phyloP scores from a whole-genome alignment of 2,888 invertebrate species.

The Limnephilus rhombicus region DNA sequence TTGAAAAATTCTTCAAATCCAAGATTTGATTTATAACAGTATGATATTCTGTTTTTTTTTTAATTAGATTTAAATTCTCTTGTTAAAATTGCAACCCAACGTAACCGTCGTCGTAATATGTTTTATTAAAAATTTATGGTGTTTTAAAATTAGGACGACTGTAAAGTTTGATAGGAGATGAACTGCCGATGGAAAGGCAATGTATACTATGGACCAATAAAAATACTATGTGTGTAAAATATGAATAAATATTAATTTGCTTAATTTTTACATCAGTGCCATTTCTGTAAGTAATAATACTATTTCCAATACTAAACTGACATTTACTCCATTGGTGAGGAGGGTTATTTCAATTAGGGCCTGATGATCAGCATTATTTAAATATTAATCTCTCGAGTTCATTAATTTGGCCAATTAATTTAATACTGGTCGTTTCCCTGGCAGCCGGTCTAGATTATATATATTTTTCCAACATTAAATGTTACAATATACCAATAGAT shows the following conservation, averaged over 20 bases:
- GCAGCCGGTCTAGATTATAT: background rate
- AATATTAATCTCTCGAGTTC: background rate
- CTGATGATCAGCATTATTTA: background rate
- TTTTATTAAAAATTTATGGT: background rate
- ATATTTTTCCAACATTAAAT: background rate
- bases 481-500: background rate
- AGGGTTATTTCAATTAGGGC: background rate
- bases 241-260: background rate
- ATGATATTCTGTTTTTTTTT: background rate
- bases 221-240: background rate
- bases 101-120: background rate
- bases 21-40: background rate
- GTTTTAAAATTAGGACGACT: background rate
- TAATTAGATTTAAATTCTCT: background rate
- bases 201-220: conserved; percentile 23
- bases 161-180: background rate
- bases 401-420: background rate
- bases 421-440: background rate
- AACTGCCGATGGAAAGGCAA: background rate
- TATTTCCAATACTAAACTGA: background rate
- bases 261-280: conserved; percentile 26
- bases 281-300: conserved; percentile 9
- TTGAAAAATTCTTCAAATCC: background rate
- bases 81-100: background rate
- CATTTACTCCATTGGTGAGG: background rate